These are phyloP conservation scores for Orthosia cruda DNA, from an alignment of 2,888 invertebrate species.

Conservation along the genomic window DNA sequence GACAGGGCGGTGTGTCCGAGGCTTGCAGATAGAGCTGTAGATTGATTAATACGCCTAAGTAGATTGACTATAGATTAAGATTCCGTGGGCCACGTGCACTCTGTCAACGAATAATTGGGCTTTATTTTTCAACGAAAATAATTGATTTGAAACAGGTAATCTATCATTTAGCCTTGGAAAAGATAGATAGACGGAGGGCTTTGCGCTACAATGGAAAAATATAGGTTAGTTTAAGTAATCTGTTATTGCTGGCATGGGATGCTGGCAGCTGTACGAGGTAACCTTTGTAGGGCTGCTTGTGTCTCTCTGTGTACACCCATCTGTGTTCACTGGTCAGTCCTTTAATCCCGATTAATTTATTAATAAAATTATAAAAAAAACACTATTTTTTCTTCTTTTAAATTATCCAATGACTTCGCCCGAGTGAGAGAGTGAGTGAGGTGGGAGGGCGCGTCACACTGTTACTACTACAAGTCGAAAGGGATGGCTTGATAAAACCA, in stretches of 20 bases:
- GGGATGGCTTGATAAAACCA: too few species aligned
- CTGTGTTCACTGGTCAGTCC: not conserved
- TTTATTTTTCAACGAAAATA: not conserved
- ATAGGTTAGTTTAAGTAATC: too few species aligned
- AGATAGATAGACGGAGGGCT: not conserved
- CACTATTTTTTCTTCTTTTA: too few species aligned
- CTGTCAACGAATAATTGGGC: not conserved
- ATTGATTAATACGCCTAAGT: constrained; percentile 35
- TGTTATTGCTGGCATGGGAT: too few species aligned
- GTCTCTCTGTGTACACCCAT: not conserved
- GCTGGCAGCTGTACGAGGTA: too few species aligned
- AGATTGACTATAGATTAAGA: constrained; percentile 21
- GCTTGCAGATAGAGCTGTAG: constrained; percentile 16
- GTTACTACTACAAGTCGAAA: too few species aligned
- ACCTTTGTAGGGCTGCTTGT: not conserved
- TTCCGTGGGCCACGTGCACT: constrained; percentile 12
- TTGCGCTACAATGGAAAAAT: not conserved
- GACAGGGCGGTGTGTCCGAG: constrained; percentile 3
- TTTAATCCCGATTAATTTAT: not conserved
- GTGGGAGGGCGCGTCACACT: too few species aligned
- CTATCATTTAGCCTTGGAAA: not conserved
- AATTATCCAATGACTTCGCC: too few species aligned
- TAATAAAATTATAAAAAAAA: not conserved
- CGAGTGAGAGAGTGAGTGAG: too few species aligned
- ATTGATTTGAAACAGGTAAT: not conserved